Evolutionary conservation across 2,888 invertebrate species (phyloP), one percentile per base, ranked within the genome.

Genomic region (Dicranocentrus wangi): DNA sequence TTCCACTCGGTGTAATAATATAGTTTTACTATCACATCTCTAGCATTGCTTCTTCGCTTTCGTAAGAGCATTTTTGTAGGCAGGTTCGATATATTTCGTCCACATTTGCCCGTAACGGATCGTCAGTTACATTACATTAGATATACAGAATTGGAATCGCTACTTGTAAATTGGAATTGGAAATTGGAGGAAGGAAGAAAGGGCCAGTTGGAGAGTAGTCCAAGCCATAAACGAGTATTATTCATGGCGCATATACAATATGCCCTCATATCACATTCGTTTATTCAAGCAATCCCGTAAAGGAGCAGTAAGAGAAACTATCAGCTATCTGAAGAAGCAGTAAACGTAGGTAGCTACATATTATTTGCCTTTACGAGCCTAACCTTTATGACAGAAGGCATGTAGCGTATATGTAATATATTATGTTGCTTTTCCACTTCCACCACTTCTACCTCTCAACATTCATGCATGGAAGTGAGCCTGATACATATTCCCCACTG

Each of bases 401-500:
- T n/a, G n/a, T n/a, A n/a, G n/a, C n/a, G n/a, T n/a, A n/a, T n/a
- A n/a, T n/a, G n/a, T n/a, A n/a, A n/a, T n/a, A n/a, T n/a, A n/a
- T n/a, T n/a, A n/a, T n/a, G n/a, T n/a, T n/a, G n/a, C n/a, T 39
- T 8, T 39, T 5, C 39, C 39, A 39, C 7, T 39, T 5, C 15
- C n/a, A n/a, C 47, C n/a, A 47, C n/a, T 53, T 65, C 10, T 39
- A 39, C 61, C 61, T 17, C 43, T 60, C 58, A 66, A 47, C 75
- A 76, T 68, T 68, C 75, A 76, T 76, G 60, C 66, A 77, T 71
- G 55, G 55, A 70, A 55, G 51, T 51, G 51, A 19, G 43, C 28
- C 76, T 82, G 71, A 78, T 83, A 84, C 84, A 84, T 82, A 84
- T 84, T 84, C 84, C 84, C 84, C 66, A 65, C 63, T 53, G 79